Conservation (phyloP, 2,113 vertebrate genomes). For the Hydropotes inermis region DNA sequence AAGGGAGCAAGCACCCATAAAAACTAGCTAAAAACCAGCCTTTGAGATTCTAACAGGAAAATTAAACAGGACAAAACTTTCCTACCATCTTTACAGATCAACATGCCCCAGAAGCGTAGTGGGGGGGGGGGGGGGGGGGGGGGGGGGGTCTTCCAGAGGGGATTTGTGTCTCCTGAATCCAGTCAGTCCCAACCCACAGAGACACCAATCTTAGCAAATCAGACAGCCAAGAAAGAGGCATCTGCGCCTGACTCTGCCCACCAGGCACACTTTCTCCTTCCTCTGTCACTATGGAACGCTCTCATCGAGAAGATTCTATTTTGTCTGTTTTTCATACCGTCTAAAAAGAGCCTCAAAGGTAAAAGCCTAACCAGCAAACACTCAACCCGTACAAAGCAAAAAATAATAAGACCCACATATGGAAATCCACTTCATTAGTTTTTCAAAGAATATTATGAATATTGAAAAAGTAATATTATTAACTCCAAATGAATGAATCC, state of each 20-base stretch:
- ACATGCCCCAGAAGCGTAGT: neutral
- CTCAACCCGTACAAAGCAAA: neutral
- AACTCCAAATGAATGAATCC: neutral
- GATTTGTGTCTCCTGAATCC: neutral
- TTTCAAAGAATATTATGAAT: neutral
- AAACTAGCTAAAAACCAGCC: neutral
- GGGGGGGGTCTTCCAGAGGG: no score
- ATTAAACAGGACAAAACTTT: neutral
- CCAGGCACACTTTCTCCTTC: neutral
- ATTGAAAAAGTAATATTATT: neutral
- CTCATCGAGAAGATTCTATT: neutral
- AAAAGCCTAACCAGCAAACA: neutral
- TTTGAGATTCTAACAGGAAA: neutral
- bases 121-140: accelerated
- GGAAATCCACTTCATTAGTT: neutral
- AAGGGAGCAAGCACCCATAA: neutral
- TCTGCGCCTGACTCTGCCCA: neutral
- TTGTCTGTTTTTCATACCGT: neutral
- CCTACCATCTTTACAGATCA: neutral
- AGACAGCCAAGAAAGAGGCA: neutral
- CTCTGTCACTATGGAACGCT: neutral
- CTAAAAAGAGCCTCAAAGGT: neutral
- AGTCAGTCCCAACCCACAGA: neutral
- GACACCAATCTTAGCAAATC: neutral
- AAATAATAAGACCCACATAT: neutral